Percentiles rank a stretch among this genome's conserved stretches.
Evolutionary conservation across 2,797 vertebrate genomes (phyloP).

Genomic region (Sebastes minor): DNA sequence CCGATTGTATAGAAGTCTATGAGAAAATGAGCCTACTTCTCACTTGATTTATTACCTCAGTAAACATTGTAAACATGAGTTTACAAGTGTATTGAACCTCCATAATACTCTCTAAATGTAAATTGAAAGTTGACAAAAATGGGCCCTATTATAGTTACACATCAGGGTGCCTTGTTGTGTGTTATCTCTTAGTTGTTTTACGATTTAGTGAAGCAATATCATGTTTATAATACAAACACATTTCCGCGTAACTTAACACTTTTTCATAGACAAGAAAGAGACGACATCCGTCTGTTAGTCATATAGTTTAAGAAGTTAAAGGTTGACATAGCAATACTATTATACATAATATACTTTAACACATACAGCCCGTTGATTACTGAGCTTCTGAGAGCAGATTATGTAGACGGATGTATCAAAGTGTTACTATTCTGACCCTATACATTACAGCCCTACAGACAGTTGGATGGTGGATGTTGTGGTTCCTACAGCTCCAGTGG

Average conservation of each 20-base stretch:
- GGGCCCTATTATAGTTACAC: too few relatives aligned
- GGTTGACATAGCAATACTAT: neutral
- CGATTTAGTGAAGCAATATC: neutral
- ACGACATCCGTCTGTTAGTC: neutral
- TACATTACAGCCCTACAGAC: conserved; percentile 14
- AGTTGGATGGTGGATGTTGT: conserved; percentile 10
- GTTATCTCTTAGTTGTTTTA: neutral
- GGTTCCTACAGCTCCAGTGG: conserved; percentile 40
- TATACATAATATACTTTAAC: neutral
- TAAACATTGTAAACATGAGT: neutral
- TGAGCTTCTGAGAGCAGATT: neutral
- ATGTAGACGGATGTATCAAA: neutral
- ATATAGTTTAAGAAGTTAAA: neutral
- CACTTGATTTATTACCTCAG: neutral
- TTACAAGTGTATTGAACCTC: neutral
- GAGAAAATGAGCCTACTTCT: neutral
- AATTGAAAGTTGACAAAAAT: too few relatives aligned
- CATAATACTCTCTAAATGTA: too few relatives aligned
- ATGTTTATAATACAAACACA: neutral
- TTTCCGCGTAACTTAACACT: too few relatives aligned
- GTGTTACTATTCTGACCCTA: neutral
- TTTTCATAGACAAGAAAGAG: too few relatives aligned
- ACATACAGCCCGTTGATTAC: neutral
- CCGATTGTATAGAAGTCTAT: neutral
- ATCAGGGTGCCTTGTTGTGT: neutral